Evolutionary conservation across 2,797 vertebrate species (phyloP), one percentile per base, ranked within the genome.

Genomic region (Caiman crocodilus): DNA sequence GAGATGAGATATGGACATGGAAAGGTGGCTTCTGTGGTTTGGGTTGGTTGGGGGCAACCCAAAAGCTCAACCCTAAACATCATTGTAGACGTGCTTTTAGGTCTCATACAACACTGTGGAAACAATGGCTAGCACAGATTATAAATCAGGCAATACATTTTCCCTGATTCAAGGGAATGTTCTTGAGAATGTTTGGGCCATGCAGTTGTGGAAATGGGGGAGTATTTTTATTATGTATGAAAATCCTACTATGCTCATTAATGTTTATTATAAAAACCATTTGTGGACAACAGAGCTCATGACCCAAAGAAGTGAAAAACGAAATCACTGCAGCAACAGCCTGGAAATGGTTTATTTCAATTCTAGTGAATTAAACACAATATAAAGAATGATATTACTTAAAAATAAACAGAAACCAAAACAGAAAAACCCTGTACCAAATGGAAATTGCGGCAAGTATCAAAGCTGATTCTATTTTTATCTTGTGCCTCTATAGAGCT

Each of bases 341-440:
- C 17, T 50, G 30, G 79, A 92, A 93, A 35, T 64, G 80, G 30
- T 14, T 89, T 90, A 78, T 90, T 79, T 87, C 65, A 76, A 81
- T 78, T 87, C 3, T 87, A 50, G 77, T 88, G 20, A 93, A 79
- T 82, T 85, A 89, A 84, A 56, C 88, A 7, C 65, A 7, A 61
- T 92, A 58, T 28, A 86, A 50, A 69, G 59, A 57, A 12, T 35
- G 73, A 5, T 9, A 69, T 32, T 50, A 50, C 42, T 50, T 50
- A 50, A 11, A 50, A 11, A 50, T 50, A 50, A 50, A 50, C 42
- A 50, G 11, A 50, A 50, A 50, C 42, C 42, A 50, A 50, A 50
- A 75, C 9, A 86, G 28, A 81, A 73, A 88, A 87, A 93, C 90
- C 1, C 1, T n/a, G 18, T 2, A 30, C 28, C 13, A 93, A 92